Base-by-base conservation (phyloP, 2,797 vertebrate genomes). In the Sternotherus odoratus region DNA sequence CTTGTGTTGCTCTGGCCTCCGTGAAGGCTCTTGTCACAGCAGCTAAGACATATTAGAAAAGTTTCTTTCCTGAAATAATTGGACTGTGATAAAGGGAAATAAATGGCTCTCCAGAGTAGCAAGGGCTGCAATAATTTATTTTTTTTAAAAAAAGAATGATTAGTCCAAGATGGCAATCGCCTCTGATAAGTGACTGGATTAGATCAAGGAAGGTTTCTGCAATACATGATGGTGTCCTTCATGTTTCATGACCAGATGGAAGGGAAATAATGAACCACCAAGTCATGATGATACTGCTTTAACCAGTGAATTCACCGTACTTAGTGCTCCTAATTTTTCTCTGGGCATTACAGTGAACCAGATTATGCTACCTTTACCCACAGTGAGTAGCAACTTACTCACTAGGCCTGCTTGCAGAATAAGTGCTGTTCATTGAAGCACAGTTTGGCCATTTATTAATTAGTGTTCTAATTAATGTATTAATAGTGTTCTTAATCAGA, bases 131-230 rank as follows among this genome's bases (percentile, higher is more conserved):
- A 91, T 93, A 69, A 66, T n/a, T n/a, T n/a, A n/a, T n/a, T n/a
- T n/a, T n/a, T n/a, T n/a, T n/a, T n/a, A 95, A 89, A 83, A 91
- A 87, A 95, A 93, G 94, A 97, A 94, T 96, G 95, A 97, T 97
- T 95, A 95, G 92, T 82, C 93, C 96, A 96, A 96, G 96, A 97
- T 96, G 94, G 91, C 92, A 96, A 96, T 96, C 94, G 94, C 94
- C 63, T 87, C 86, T 95, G 96, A 97, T 96, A 94, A 96, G 96
- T 96, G 94, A 91, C 63, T 84, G 84, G 90, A 95, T 94, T 86
- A 87, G 85, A 97, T 94, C 92, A 95, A 96, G 89, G 93, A 94
- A 90, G 90, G 86, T 91, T 85, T 91, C 90, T 88, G 91, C 78
- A 95, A 88, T 95, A 94, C 93, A 95, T 92, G 36, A 46, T 50